Evolutionary conservation across 1,140 invertebrate genomes (phyloP), one percentile per base, ranked within the genome.

Genomic region (Lasaia peninsularis): DNA sequence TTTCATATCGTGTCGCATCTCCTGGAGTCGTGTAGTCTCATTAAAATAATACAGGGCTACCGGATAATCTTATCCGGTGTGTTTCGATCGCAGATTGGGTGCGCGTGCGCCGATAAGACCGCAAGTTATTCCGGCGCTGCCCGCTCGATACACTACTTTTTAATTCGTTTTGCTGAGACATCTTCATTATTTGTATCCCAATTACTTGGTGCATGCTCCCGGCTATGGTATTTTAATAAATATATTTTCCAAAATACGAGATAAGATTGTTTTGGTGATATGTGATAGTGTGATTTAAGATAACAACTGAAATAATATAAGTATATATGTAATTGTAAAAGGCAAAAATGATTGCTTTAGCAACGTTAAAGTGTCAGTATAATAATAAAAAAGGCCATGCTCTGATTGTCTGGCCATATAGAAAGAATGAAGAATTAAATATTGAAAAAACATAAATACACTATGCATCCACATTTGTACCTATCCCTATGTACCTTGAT

Each of bases 1-100:
- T 76, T 75, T 79, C 70, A 73, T 86, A 88, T 86, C 85, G 81
- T 69, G 77, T 78, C 70, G 80, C 75, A 86, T 88, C 83, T 86
- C 76, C 63, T 62, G 71, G 79, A 86, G 78, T 86, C 78, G 86
- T 86, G 83, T 86, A 84, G 83, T 86, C 86, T 88, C 86, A 88
- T 88, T 88, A 88, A 88, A 88, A 86, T 86, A 88, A 88, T 86
- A 86, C 86, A 79, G 75, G 71, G 83, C 86, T 86, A 88, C 83
- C 67, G 86, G 83, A 88, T 88, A 86, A 88, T 88, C 81, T 88
- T 88, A 88, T 88, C 86, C 86, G 65, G 77, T 82, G 74, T 82
- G 80, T 85, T 86, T 78, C 78, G 81, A 88, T 88, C 85, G 81
- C 73, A 82, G 85, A 88, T 86, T 82, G 81, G 83, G 75, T 84